Evolutionary conservation across 23 tunicate species (phyloP), one percentile per base, ranked within the genome.

Genomic region (Phallusia fumigata): DNA sequence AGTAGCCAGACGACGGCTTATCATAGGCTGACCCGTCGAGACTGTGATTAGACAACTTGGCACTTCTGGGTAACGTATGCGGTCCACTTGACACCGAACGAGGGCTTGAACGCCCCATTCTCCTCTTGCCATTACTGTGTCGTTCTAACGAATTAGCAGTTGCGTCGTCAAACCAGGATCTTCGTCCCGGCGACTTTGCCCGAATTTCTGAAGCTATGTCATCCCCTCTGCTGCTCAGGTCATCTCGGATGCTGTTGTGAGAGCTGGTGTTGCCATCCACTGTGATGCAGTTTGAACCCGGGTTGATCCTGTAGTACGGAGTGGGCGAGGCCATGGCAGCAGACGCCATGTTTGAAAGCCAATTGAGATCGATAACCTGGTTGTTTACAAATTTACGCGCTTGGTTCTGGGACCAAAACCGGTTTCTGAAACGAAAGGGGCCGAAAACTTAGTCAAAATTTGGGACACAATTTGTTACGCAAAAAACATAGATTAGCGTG

Each of bases 131-230:
- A 18, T 45, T 77, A 19, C 81, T 77, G 36, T 32, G 36, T 30
- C 77, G 77, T 35, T 77, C 81, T 44, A 77, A 19, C 53, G 81
- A 77, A 26, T 77, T 77, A 5, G 81, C 81, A 34, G 81, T 77
- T 45, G 81, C 58, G 81, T 77, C 81, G 18, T 77, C 81, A 19
- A 77, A 77, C 81, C 81, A 77, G 30, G 69, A 58, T 24, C 69
- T 11, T 8, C 16, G 26, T 22, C 28, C 69, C 13, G 69, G 69
- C 26, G 69, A 58, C 28, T 58, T 58, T 22, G 69, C 69, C 28
- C 69, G 69, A 21, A 58, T 58, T 24, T 58, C 69, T 1, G 69
- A 58, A 13, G 69, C 69, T 11, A 58, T 58, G 69, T 58, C 69
- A 1, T 58, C 69, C 13, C 28, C 69, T 58, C 16, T 58, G 69